Conservation (phyloP, 2,113 vertebrate species). For the Neotoma lepida region DNA sequence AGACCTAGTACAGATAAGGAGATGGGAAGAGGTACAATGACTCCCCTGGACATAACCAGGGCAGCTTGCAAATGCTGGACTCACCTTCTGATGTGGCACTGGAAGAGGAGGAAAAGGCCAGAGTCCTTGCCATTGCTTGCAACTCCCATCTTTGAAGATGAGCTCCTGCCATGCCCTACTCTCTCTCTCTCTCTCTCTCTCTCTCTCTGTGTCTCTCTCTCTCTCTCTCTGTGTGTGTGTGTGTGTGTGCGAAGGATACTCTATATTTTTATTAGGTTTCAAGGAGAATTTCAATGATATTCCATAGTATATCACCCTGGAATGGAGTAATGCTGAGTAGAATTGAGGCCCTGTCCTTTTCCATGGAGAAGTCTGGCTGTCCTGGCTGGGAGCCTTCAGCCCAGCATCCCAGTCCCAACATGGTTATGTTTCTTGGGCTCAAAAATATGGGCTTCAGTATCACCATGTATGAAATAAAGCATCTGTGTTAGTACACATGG, state of each 20-base stretch:
- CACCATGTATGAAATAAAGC: not conserved
- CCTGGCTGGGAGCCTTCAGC: not conserved
- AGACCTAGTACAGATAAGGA: not conserved
- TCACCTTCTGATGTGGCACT: not conserved
- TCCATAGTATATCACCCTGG: not conserved
- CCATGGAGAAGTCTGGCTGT: not conserved
- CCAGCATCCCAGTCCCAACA: not conserved
- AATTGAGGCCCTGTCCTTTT: not conserved
- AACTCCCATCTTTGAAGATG: not conserved
- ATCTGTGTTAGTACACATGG: not conserved
- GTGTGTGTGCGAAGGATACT: not conserved
- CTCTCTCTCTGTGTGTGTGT: not conserved
- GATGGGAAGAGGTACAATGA: not conserved
- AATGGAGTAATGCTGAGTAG: not conserved
- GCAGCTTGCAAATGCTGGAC: not conserved
- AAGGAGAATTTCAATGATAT: not conserved
- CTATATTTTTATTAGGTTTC: slow-evolving; percentile 32
- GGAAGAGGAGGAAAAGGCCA: not conserved
- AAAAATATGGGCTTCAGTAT: not conserved
- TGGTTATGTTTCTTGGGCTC: not conserved
- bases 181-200: not conserved
- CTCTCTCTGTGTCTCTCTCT: not conserved
- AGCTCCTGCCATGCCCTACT: not conserved
- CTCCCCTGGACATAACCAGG: not conserved
- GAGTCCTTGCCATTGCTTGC: not conserved